Evolutionary conservation across 2,113 vertebrate species (phyloP), one percentile per base, ranked within the genome.

Genomic region (Eclectus roratus): DNA sequence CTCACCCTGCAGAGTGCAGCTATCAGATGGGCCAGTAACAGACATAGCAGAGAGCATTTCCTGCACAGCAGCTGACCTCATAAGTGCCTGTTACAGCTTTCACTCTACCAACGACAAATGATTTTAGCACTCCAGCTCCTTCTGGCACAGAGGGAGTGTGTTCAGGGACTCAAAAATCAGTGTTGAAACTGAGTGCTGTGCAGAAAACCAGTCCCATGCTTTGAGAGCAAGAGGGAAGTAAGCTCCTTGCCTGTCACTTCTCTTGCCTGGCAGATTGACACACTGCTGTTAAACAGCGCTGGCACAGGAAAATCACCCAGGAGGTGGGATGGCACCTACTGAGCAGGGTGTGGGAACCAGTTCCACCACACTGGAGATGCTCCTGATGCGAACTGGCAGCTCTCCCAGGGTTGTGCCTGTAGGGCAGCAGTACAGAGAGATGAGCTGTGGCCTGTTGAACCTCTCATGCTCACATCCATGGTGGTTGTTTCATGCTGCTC

Each of bases 181-280:
- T 20, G 21, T 18, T 33, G 12, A n/a, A 35, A 5, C 33, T 44
- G 31, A 3, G 17, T 56, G 23, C 37, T 0, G 0, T n/a, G 44
- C 33, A 58, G 64, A 82, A 64, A 41, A 13, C 11, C 35, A 65
- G 24, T 28, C 28, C 17, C 3, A 1, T 35, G 11, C 44, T 83
- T 58, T 25, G 17, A 65, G 20, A 41, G 13, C 8, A 13, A 31
- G 64, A 52, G 23, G 6, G 17, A 81, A 76, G 29, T 19, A 71
- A 46, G 6, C 6, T 77, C 37, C 20, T 82, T 58, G 24, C 19
- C 6, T 23, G 7, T 27, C 3, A 1, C 29, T 83, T 71, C 37
- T 72, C 25, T 44, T 72, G 37, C 6, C 33, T n/a, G 29, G 7
- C 50, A 58, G 43, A 13, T 33, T 29, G 33, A 37, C 1, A 1